phyloP scores from a whole-genome alignment of 2,888 invertebrate species.

The Idaea dimidiata region DNA sequence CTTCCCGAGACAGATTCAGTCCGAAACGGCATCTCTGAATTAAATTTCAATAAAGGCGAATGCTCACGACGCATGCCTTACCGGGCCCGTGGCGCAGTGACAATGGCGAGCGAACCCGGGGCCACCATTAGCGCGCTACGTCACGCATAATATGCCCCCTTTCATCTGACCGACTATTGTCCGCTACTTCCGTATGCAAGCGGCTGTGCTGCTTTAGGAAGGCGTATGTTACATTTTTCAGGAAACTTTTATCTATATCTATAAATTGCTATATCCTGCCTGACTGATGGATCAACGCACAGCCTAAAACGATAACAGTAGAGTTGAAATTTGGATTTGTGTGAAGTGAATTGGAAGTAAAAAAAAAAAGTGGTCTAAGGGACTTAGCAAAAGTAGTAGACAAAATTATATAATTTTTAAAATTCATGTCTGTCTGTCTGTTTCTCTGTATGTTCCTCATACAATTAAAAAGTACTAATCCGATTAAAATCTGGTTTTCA shows the following conservation, averaged over 20 bases:
- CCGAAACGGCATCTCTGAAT: background rate
- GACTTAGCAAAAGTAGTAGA: no score
- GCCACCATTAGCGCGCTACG: slow-evolving; percentile 60
- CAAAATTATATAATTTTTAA: no score
- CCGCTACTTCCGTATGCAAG: slow-evolving; percentile 63
- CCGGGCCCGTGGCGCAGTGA: slow-evolving; percentile 28
- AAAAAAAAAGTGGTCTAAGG: no score
- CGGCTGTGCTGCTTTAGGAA: slow-evolving; percentile 8
- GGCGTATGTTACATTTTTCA: background rate
- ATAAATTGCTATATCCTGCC: no score
- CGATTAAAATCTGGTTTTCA: no score
- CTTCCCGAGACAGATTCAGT: background rate
- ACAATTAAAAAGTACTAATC: no score
- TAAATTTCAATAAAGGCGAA: background rate
- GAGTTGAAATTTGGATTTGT: no score
- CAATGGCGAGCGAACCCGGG: slow-evolving; percentile 46
- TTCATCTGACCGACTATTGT: slow-evolving; percentile 76
- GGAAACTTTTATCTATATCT: background rate
- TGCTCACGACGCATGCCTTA: background rate
- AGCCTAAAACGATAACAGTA: no score
- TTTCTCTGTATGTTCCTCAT: no score
- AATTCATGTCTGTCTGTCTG: no score
- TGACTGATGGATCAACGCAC: no score
- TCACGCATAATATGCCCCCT: slow-evolving; percentile 71
- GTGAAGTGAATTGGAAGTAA: no score